phyloP scores from a whole-genome alignment of 2,888 invertebrate genomes.

The Nephrocerus scutellatus region DNA sequence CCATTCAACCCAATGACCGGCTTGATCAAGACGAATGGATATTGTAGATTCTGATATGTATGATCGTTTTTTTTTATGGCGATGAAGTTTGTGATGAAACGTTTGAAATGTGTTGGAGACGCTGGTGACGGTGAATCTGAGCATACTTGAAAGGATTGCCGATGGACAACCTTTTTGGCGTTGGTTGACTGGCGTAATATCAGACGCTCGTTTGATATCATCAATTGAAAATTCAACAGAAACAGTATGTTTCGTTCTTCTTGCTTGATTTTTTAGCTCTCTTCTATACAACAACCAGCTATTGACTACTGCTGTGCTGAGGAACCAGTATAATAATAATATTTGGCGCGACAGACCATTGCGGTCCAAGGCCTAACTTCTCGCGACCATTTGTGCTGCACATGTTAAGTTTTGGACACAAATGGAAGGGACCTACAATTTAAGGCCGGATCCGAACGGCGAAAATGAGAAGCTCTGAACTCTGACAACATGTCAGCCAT shows the following conservation, averaged over 20 bases:
- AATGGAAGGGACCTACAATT: too few species aligned
- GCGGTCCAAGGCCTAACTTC: too few species aligned
- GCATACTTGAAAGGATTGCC: conserved; percentile 1
- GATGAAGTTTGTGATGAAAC: too few species aligned
- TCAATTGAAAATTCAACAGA: conserved; percentile 7
- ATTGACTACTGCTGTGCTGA: conserved; percentile 7
- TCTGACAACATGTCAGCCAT: conserved; percentile 10
- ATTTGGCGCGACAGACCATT: too few species aligned
- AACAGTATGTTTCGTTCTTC: conserved; percentile 5
- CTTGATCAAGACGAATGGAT: conserved; percentile 12
- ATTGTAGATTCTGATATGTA: conserved; percentile 16
- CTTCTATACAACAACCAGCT: too few species aligned
- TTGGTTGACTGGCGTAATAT: not conserved
- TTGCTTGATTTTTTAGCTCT: conserved; percentile 4
- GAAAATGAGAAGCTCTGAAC: conserved; percentile 5
- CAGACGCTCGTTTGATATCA: conserved; percentile 5
- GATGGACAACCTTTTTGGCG: conserved; percentile 4
- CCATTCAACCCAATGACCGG: conserved; percentile 17
- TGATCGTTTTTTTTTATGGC: conserved; percentile 7
- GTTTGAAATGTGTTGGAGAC: conserved; percentile 3
- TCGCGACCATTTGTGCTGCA: too few species aligned
- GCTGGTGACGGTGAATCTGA: conserved; percentile 3
- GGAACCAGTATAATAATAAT: too few species aligned
- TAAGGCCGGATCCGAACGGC: too few species aligned
- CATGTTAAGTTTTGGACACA: too few species aligned